Conservation (phyloP, 1,140 invertebrate species). For the Agraylea sexmaculata region DNA sequence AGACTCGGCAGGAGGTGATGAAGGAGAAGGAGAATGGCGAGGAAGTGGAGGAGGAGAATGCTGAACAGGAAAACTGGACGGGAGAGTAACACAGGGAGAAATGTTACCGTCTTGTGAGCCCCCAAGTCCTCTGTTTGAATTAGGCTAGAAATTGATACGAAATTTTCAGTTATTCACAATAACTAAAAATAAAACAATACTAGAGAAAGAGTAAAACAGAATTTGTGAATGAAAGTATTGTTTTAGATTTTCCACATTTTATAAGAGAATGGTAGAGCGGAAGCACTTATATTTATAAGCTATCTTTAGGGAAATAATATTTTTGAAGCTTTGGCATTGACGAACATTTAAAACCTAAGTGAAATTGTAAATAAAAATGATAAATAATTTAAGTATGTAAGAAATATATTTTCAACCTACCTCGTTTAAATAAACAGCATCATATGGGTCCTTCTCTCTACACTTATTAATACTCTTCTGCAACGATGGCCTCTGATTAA, state of each 20-base stretch:
- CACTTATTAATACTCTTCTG: constrained; percentile 7
- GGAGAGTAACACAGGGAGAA: constrained; percentile 8
- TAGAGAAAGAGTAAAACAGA: too few species aligned
- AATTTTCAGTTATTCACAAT: too few species aligned
- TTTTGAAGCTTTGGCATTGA: too few species aligned
- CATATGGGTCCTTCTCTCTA: constrained; percentile 13
- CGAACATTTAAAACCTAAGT: constrained; percentile 2
- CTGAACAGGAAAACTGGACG: constrained; percentile 18
- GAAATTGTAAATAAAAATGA: neutral
- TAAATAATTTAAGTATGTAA: neutral
- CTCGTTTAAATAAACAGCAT: constrained; percentile 19
- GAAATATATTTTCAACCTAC: constrained; percentile 1
- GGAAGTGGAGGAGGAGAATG: constrained; percentile 25
- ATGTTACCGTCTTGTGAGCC: constrained; percentile 10
- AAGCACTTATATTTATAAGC: too few species aligned
- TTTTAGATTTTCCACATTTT: too few species aligned
- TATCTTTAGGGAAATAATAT: too few species aligned
- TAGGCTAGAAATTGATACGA: constrained; percentile 12
- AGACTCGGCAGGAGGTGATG: constrained; percentile 38
- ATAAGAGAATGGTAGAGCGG: too few species aligned
- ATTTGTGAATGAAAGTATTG: too few species aligned
- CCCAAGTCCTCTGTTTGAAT: constrained; percentile 17
- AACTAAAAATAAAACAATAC: too few species aligned
- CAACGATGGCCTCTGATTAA: constrained; percentile 12
- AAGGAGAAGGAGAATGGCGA: constrained; percentile 28